Conservation (phyloP, 2,797 vertebrate species). For the Nothura maculosa region DNA sequence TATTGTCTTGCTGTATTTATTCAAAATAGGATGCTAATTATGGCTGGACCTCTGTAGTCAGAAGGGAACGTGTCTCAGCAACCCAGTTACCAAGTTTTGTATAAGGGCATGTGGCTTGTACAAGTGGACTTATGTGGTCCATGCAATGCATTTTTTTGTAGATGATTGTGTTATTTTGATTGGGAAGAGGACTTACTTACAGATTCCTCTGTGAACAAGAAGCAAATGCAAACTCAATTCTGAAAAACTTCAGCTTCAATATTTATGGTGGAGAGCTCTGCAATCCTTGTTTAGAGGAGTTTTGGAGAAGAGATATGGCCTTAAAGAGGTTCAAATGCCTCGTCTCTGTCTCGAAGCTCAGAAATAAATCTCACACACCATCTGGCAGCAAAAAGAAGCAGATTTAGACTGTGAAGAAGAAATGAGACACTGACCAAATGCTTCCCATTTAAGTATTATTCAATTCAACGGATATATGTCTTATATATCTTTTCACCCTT, state of each 20-base stretch:
- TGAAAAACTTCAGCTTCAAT: conserved; percentile 4
- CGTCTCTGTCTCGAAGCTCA: conserved; percentile 35
- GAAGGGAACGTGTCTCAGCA: neutral
- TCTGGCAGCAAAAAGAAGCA: conserved; percentile 34
- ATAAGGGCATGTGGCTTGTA: neutral
- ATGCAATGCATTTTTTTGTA: neutral
- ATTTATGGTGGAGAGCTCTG: conserved; percentile 7
- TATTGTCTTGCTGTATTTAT: conserved; percentile 61
- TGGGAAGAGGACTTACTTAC: neutral
- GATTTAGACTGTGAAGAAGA: neutral
- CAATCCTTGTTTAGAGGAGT: neutral
- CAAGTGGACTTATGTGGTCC: neutral
- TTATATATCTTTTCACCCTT: neutral
- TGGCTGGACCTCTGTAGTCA: conserved; percentile 43
- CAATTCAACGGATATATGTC: neutral
- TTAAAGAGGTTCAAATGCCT: conserved; percentile 37
- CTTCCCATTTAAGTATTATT: neutral
- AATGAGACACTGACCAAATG: conserved; percentile 31
- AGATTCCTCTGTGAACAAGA: neutral
- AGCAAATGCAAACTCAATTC: neutral
- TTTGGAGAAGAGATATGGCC: neutral
- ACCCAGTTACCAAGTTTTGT: neutral
- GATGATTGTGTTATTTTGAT: neutral
- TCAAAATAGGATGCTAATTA: conserved; percentile 38
- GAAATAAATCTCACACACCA: conserved; percentile 36